Evolutionary conservation across 2,888 invertebrate species (phyloP).

Genomic region (Phasia obesa): DNA sequence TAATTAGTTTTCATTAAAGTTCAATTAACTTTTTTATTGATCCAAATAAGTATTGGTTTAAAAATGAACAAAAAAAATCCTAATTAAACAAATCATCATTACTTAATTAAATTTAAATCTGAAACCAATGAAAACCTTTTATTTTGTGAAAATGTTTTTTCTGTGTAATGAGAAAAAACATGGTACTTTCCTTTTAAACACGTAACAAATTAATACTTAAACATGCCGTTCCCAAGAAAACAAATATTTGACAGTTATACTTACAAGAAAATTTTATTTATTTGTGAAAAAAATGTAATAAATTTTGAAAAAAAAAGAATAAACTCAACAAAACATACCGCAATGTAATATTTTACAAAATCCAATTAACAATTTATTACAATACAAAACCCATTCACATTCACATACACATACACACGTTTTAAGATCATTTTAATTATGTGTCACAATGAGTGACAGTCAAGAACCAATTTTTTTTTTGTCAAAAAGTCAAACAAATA

Average conservation of each 20-base stretch:
- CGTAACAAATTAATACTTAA: slow-evolving; percentile 27
- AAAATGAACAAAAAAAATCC: too few relatives aligned
- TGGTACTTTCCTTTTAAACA: too few relatives aligned
- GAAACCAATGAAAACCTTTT: too few relatives aligned
- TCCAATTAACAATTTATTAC: slow-evolving; percentile 29
- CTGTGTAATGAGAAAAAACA: too few relatives aligned
- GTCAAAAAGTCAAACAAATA: slow-evolving; percentile 24
- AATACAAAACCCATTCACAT: not conserved
- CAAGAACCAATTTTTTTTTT: slow-evolving; percentile 32
- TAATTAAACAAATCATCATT: too few relatives aligned
- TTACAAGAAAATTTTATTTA: not conserved
- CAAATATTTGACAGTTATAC: not conserved
- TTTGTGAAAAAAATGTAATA: slow-evolving; percentile 1
- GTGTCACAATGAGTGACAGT: slow-evolving; percentile 63
- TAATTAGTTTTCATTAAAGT: too few relatives aligned
- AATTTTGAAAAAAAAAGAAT: slow-evolving; percentile 22
- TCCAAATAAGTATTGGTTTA: too few relatives aligned
- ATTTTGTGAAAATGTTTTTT: too few relatives aligned
- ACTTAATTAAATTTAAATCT: too few relatives aligned
- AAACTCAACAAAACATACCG: slow-evolving; percentile 35
- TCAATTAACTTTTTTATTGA: too few relatives aligned
- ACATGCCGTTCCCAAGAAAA: slow-evolving; percentile 2
- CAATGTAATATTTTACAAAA: slow-evolving; percentile 36
- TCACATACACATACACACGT: too few relatives aligned
- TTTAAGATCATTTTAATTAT: slow-evolving; percentile 55